Conservation (phyloP, 2,888 invertebrate species). For the Druceiella hillmani region DNA sequence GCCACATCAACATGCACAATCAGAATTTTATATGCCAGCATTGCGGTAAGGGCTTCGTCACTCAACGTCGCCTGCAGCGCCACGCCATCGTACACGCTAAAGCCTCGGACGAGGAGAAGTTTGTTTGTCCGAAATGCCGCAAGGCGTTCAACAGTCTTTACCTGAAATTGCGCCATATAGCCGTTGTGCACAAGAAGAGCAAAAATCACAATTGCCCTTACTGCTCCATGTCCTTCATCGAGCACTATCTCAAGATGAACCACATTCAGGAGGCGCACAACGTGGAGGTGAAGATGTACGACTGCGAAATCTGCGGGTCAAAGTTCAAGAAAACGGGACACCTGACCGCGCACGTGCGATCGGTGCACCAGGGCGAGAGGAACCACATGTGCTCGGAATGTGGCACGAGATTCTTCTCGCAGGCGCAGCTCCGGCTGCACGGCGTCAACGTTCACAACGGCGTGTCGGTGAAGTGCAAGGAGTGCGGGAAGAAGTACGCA, state of each 20-base stretch:
- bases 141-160: slow-evolving; percentile 36
- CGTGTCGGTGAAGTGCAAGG: too few relatives aligned
- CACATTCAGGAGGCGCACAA: slow-evolving; percentile 40
- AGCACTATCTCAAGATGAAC: slow-evolving; percentile 40
- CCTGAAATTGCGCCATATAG: slow-evolving; percentile 36
- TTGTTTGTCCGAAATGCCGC: slow-evolving; percentile 39
- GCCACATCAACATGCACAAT: slow-evolving; percentile 43
- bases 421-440: slow-evolving; percentile 51
- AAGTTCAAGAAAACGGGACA: slow-evolving; percentile 35
- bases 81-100: slow-evolving; percentile 38
- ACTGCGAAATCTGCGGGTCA: slow-evolving; percentile 39
- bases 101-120: too few relatives aligned
- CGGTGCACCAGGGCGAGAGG: slow-evolving; percentile 38
- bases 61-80: slow-evolving; percentile 36
- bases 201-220: slow-evolving; percentile 46
- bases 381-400: slow-evolving; percentile 37
- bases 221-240: slow-evolving; percentile 43
- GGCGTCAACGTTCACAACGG: too few relatives aligned
- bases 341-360: slow-evolving; percentile 34
- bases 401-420: slow-evolving; percentile 37
- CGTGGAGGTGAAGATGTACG: slow-evolving; percentile 38
- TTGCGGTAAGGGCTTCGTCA: slow-evolving; percentile 45
- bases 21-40: slow-evolving; percentile 39
- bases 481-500: slow-evolving; percentile 26
- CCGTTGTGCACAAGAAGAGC: slow-evolving; percentile 38